A percentile compares a stretch with the other conserved stretches of the same genome.
Evolutionary conservation across 2,797 vertebrate genomes (phyloP).

Genomic region (Halcyon leucocephala): DNA sequence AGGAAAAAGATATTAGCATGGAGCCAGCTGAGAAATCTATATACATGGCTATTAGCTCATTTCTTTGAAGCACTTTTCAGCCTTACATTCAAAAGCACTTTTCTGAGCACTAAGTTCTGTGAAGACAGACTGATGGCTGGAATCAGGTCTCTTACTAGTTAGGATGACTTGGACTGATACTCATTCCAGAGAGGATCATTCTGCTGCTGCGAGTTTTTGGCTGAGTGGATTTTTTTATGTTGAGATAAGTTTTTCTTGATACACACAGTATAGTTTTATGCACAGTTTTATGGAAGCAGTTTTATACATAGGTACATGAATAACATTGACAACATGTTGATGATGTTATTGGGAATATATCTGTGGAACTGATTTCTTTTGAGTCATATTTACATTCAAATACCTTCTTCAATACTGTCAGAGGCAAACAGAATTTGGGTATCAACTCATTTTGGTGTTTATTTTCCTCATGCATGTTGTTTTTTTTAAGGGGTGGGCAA

Average conservation of each 20-base stretch:
- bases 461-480: background rate
- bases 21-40: background rate
- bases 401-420: background rate
- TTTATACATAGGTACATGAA: background rate
- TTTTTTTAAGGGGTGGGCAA: conserved; percentile 9
- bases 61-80: background rate
- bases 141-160: background rate
- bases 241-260: background rate
- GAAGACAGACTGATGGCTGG: background rate
- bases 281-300: background rate
- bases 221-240: background rate
- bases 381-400: background rate
- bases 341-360: background rate
- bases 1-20: background rate
- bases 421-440: background rate
- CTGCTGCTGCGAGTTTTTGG: background rate
- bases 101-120: background rate
- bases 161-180: background rate
- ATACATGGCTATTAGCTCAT: background rate
- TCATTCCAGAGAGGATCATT: background rate
- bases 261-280: background rate
- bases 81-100: background rate
- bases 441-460: background rate
- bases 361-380: background rate
- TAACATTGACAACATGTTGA: background rate